Evolutionary conservation across 92 coral and sea anemone species (phyloP).

Genomic region (Ricordea florida): DNA sequence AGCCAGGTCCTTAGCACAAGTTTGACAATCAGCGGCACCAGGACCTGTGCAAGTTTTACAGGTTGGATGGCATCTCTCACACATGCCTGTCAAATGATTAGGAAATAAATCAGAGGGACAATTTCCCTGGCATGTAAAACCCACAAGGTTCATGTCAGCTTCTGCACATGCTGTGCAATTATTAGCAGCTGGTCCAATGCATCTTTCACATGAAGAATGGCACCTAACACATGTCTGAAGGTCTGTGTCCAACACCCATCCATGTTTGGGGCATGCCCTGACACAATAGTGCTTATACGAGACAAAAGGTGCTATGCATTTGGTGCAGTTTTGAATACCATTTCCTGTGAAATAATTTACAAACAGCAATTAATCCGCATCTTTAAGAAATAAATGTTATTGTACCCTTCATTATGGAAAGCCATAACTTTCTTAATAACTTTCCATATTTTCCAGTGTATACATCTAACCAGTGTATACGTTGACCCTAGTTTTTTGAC

Average conservation of each 20-base stretch:
- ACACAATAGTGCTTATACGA: conserved; percentile 75
- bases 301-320: conserved; percentile 82
- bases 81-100: conserved; percentile 60
- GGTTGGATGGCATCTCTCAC: conserved; percentile 91
- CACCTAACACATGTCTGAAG: conserved; percentile 68
- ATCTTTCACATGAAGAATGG: conserved; percentile 77
- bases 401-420: too few species aligned
- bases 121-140: conserved; percentile 64
- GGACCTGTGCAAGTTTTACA: conserved; percentile 74
- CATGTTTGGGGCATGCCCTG: conserved; percentile 75
- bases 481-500: too few species aligned
- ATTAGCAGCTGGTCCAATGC: conserved; percentile 83
- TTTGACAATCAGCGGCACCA: conserved; percentile 58
- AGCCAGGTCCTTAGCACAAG: conserved; percentile 72
- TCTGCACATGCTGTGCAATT: conserved; percentile 81
- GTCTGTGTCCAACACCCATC: conserved; percentile 67
- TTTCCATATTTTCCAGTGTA: too few species aligned
- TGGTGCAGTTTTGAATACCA: conserved; percentile 85
- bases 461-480: too few species aligned
- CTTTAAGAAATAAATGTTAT: too few species aligned
- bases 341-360: conserved; percentile 55
- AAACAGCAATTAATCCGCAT: too few species aligned
- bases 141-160: conserved; percentile 55
- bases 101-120: conserved; percentile 78
- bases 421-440: too few species aligned